phyloP scores from a whole-genome alignment of 1,140 invertebrate species.

The Brachionus manjavacas region DNA sequence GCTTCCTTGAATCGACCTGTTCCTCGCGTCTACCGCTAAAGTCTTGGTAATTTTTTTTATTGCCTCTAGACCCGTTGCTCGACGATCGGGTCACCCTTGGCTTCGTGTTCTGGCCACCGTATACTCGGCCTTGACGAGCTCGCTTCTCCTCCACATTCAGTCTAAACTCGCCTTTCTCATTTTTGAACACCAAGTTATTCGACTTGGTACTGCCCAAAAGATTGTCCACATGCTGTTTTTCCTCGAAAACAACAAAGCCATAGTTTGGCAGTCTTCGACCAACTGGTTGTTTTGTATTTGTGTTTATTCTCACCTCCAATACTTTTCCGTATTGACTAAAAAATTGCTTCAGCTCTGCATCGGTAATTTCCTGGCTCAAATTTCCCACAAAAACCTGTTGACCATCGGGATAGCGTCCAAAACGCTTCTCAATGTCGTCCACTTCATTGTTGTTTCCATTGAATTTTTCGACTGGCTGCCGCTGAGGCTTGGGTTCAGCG shows the following conservation, averaged over 20 bases:
- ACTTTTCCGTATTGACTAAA: conserved; percentile 35
- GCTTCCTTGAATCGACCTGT: neutral
- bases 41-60: conserved; percentile 37
- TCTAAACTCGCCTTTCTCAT: conserved; percentile 36
- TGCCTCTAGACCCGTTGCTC: conserved; percentile 7
- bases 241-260: conserved; percentile 39
- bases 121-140: conserved; percentile 13
- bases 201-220: neutral
- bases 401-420: conserved; percentile 26
- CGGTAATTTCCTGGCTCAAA: conserved; percentile 13
- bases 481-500: neutral
- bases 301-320: conserved; percentile 26
- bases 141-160: conserved; percentile 38
- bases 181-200: conserved; percentile 25
- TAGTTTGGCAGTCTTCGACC: conserved; percentile 29
- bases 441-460: conserved; percentile 1
- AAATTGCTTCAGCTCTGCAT: neutral
- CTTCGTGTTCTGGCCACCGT: neutral
- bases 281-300: conserved; percentile 24
- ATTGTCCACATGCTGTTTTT: neutral
- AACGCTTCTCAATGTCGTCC: conserved; percentile 26
- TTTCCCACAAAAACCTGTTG: conserved; percentile 42
- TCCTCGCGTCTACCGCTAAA: neutral
- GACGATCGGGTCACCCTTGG: conserved; percentile 2
- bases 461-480: neutral